phyloP scores from a whole-genome alignment of 2,888 invertebrate species.

The Chloromyia formosa region DNA sequence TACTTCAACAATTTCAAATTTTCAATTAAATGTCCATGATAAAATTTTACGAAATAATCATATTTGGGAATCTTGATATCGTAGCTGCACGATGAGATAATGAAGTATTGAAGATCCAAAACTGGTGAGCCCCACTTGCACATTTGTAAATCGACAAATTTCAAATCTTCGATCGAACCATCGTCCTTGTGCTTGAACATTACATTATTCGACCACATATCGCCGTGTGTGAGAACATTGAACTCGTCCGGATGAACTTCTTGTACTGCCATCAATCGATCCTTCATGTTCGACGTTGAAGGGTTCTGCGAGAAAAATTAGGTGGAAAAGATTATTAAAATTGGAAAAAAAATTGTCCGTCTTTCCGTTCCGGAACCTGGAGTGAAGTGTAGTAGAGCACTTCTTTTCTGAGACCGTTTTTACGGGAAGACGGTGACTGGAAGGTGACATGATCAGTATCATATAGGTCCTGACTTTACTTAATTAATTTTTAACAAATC shows the following conservation, averaged over 20 bases:
- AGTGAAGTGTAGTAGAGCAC: too few species aligned
- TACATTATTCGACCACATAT: constrained; percentile 59
- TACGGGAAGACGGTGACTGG: too few species aligned
- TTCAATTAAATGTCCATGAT: constrained; percentile 55
- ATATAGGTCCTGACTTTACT: too few species aligned
- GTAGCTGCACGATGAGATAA: constrained; percentile 56
- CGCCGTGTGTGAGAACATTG: constrained; percentile 58
- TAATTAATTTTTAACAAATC: too few species aligned
- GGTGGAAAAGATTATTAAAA: constrained; percentile 9
- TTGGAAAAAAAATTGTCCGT: too few species aligned
- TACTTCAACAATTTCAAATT: constrained; percentile 55
- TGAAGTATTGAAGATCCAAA: constrained; percentile 57
- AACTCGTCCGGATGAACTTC: constrained; percentile 53
- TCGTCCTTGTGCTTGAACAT: constrained; percentile 56
- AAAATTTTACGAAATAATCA: constrained; percentile 58
- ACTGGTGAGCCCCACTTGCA: constrained; percentile 55
- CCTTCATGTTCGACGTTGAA: constrained; percentile 41
- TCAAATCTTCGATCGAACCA: constrained; percentile 55
- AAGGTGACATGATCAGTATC: too few species aligned
- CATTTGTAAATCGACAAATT: constrained; percentile 58
- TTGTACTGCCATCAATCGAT: constrained; percentile 38
- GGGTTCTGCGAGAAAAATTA: not conserved
- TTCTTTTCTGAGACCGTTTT: too few species aligned
- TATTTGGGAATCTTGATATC: constrained; percentile 57
- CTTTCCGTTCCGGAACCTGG: too few species aligned